These are phyloP conservation scores for Drosophila kurseongensis DNA, from an alignment of 1,140 invertebrate species.

Conservation along the genomic window DNA sequence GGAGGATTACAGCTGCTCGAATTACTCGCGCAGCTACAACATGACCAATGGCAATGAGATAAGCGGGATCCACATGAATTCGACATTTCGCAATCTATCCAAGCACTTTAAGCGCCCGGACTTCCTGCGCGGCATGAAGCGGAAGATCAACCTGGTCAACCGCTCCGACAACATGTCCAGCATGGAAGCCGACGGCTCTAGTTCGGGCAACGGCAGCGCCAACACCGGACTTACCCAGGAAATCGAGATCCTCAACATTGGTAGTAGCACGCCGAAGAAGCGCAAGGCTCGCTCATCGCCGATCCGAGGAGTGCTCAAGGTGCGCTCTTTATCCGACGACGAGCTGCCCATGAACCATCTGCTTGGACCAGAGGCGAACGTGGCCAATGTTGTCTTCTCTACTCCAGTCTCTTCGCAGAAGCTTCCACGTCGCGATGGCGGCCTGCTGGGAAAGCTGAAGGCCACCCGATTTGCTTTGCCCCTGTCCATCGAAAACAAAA, in stretches of 20 bases:
- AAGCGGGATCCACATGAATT: slow-evolving; percentile 79
- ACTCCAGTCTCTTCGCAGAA: slow-evolving; percentile 90
- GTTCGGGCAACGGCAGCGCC: slow-evolving; percentile 77
- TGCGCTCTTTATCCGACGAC: slow-evolving; percentile 80
- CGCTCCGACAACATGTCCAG: slow-evolving; percentile 76
- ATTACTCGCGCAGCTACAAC: slow-evolving; percentile 80
- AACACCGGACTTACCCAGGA: slow-evolving; percentile 89
- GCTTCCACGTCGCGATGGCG: slow-evolving; percentile 83
- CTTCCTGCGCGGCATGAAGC: slow-evolving; percentile 85
- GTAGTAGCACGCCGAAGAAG: slow-evolving; percentile 84
- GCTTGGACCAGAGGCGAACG: slow-evolving; percentile 59
- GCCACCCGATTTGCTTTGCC: slow-evolving; percentile 79
- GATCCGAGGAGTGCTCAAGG: slow-evolving; percentile 86
- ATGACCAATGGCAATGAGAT: slow-evolving; percentile 75
- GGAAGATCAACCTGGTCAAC: slow-evolving; percentile 86
- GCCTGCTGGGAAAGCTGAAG: slow-evolving; percentile 84
- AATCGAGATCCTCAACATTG: slow-evolving; percentile 87
- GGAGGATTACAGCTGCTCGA: slow-evolving; percentile 78
- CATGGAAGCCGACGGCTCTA: slow-evolving; percentile 65
- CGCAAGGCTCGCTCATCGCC: slow-evolving; percentile 86
- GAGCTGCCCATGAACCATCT: slow-evolving; percentile 73
- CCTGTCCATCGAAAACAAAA: slow-evolving; percentile 71
- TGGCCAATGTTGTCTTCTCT: slow-evolving; percentile 89
- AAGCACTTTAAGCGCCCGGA: slow-evolving; percentile 83
- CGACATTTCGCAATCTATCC: slow-evolving; percentile 75